phyloP scores from a whole-genome alignment of 2,113 vertebrate genomes.

The Dascyllus trimaculatus region DNA sequence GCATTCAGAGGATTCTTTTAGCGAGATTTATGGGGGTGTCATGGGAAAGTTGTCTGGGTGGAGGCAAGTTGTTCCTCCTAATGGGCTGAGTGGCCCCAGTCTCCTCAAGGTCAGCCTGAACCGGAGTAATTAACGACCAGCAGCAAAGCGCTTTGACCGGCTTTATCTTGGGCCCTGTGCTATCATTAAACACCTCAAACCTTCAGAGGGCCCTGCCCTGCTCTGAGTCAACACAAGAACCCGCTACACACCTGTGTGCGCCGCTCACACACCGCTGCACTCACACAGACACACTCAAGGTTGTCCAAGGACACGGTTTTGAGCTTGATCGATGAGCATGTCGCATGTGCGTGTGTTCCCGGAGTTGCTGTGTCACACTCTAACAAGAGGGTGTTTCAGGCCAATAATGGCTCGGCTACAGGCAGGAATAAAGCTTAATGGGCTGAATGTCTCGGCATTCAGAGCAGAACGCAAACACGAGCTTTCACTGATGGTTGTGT shows the following conservation, averaged over 20 bases:
- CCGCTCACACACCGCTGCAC: neutral
- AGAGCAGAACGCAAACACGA: slow-evolving; percentile 44
- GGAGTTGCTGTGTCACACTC: slow-evolving; percentile 62
- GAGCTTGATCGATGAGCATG: slow-evolving; percentile 58
- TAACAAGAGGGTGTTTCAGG: slow-evolving; percentile 52
- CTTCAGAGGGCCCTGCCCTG: slow-evolving; percentile 18
- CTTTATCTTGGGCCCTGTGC: slow-evolving; percentile 56
- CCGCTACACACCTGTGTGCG: slow-evolving; percentile 25
- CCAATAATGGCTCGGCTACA: slow-evolving; percentile 11
- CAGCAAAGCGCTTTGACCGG: slow-evolving; percentile 17
- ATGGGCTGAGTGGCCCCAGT: slow-evolving; percentile 59
- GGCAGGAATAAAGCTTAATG: slow-evolving; percentile 44
- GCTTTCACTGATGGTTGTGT: slow-evolving; percentile 6
- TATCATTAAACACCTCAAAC: slow-evolving; percentile 59
- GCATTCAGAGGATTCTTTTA: slow-evolving; percentile 41
- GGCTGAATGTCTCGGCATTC: slow-evolving; percentile 38
- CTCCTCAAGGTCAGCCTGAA: slow-evolving; percentile 60
- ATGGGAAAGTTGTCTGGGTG: slow-evolving; percentile 60
- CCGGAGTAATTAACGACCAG: slow-evolving; percentile 57
- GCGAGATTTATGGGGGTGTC: slow-evolving; percentile 69
- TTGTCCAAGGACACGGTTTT: slow-evolving; percentile 52
- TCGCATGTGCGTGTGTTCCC: slow-evolving; percentile 50
- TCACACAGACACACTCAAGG: slow-evolving; percentile 51
- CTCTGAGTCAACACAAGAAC: slow-evolving; percentile 39
- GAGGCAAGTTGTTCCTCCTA: slow-evolving; percentile 58